These are phyloP conservation scores for Colletes collaris DNA, from an alignment of 2,888 invertebrate genomes.

Conservation along the genomic window DNA sequence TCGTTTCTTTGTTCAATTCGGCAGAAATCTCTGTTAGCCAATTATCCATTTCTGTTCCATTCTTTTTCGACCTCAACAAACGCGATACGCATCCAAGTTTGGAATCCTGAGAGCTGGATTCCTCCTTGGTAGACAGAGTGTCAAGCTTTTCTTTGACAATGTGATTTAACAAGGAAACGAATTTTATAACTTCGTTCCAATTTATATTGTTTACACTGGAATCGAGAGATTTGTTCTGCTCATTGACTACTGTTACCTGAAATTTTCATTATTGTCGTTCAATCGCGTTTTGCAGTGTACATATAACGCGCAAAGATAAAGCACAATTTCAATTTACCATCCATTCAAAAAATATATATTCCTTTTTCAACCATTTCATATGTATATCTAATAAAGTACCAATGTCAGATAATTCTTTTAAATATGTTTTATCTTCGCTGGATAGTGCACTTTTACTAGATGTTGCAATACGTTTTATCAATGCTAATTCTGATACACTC, in stretches of 20 bases:
- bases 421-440: constrained; percentile 37
- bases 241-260: constrained; percentile 70
- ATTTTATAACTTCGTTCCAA: constrained; percentile 64
- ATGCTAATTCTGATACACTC: constrained; percentile 67
- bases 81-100: constrained; percentile 60
- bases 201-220: constrained; percentile 11
- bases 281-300: neutral
- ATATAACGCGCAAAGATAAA: neutral
- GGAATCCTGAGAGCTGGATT: neutral
- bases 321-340: constrained; percentile 66
- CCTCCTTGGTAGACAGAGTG: constrained; percentile 6
- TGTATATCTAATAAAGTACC: constrained; percentile 65
- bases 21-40: constrained; percentile 53
- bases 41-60: constrained; percentile 43
- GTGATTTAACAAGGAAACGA: constrained; percentile 62
- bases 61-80: constrained; percentile 48
- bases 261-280: constrained; percentile 32
- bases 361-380: constrained; percentile 66
- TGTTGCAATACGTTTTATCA: constrained; percentile 60
- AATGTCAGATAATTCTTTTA: constrained; percentile 56
- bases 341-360: constrained; percentile 73
- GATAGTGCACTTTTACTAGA: constrained; percentile 17
- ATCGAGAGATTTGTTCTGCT: constrained; percentile 52
- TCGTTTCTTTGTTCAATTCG: constrained; percentile 37
- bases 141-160: constrained; percentile 57